These are phyloP conservation scores for Xenus cinereus DNA, from an alignment of 2,113 vertebrate genomes.

Conservation along the genomic window DNA sequence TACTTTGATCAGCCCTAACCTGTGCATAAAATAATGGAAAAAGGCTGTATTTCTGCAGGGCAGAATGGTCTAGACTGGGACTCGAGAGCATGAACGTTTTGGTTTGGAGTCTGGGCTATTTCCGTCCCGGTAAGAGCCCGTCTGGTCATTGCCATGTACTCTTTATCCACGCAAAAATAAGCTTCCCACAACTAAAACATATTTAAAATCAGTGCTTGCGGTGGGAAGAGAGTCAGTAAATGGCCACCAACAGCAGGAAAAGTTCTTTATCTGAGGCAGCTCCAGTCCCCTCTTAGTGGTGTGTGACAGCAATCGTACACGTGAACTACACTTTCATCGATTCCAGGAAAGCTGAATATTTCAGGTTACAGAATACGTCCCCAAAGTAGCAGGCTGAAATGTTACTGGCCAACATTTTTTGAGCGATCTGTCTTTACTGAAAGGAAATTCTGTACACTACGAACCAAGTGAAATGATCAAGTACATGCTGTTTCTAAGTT, in stretches of 20 bases:
- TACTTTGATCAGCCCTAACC: conserved; percentile 78
- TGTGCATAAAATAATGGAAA: conserved; percentile 69
- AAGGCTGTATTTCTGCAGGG: conserved; percentile 63
- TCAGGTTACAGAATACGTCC: background rate
- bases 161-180: conserved; percentile 50
- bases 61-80: conserved; percentile 52
- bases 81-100: conserved; percentile 55
- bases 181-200: conserved; percentile 72
- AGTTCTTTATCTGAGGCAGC: conserved; percentile 49
- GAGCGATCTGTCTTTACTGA: conserved; percentile 18
- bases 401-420: conserved; percentile 26
- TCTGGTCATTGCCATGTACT: conserved; percentile 44
- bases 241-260: conserved; percentile 46
- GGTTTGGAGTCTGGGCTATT: conserved; percentile 65
- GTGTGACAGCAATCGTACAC: conserved; percentile 35
- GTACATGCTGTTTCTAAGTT: conserved; percentile 82
- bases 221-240: conserved; percentile 69
- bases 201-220: conserved; percentile 76
- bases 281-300: conserved; percentile 57
- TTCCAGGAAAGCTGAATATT: background rate
- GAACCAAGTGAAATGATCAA: conserved; percentile 71
- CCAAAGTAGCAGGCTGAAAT: conserved; percentile 51
- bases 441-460: conserved; percentile 30
- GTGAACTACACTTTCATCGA: background rate
- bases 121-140: conserved; percentile 43